Evolutionary conservation across 2,888 invertebrate genomes (phyloP), one percentile per base, ranked within the genome.

Genomic region (Scaptomyza flava): DNA sequence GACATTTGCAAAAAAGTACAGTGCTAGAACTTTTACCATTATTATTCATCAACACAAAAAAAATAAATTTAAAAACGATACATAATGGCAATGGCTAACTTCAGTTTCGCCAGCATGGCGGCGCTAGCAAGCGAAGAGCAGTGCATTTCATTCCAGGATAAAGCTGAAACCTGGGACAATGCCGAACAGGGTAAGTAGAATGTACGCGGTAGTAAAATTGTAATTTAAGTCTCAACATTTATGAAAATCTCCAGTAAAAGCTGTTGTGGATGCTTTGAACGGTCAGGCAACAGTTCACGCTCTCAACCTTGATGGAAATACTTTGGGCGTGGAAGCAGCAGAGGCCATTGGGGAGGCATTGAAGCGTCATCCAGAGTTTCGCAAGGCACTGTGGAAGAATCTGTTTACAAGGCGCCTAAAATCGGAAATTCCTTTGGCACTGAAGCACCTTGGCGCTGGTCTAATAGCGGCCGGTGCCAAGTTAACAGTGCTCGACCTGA

Each of bases 321-420:
- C 98, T 0, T 93, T 99, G 23, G 98, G 99, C 0, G 96, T 98
- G 11, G 95, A 95, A 14, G 98, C 98, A 0, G 97, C 98, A 0
- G 94, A 95, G 89, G 96, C 94, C 1, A 96, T 99, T 59, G 96
- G 96, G 0, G 94, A 95, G 87, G 96, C 96, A 0, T 92, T 99
- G 45, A 95, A 96, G 79, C 93, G 93, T 17, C 96, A 97, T 80
- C 95, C 96, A 0, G 96, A 96, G 89, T 94, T 97, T 71, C 93
- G 95, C 72, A 94, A 95, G 89, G 98, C 98, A 0, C 92, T 96
- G 58, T 99, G 98, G 96, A 98, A 98, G 67, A 99, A 99, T 89
- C 95, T 99, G 94, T 99, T 99, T 91, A 99, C 99, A 0, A 97
- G 99, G 0, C 93, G 99, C 51, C 94, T 98, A 93, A 99, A 98